A percentile compares a stretch with the other conserved stretches of the same genome.
These are phyloP conservation scores for Crocodylus rhombifer DNA, from an alignment of 2,797 vertebrate species.

Conservation along the genomic window DNA sequence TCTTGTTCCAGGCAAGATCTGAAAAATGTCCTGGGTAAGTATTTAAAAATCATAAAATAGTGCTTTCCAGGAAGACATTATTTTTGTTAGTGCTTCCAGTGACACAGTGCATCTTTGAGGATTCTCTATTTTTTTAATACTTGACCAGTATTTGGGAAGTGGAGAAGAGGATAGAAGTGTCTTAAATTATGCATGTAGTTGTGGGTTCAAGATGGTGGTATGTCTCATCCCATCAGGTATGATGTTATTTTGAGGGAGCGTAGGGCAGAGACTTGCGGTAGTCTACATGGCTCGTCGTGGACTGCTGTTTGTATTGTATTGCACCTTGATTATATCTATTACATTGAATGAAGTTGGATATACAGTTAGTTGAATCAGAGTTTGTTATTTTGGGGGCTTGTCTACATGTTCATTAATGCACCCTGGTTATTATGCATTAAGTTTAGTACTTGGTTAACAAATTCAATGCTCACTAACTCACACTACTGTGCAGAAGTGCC, in stretches of 20 bases:
- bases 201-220: no score
- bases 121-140: background rate
- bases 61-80: background rate
- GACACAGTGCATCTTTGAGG: background rate
- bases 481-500: no score
- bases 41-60: background rate
- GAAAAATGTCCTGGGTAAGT: background rate
- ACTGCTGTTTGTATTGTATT: background rate
- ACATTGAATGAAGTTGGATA: background rate
- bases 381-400: no score
- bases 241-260: background rate
- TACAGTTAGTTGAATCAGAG: no score
- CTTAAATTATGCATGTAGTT: background rate
- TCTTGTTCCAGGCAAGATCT: background rate
- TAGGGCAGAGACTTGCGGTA: background rate
- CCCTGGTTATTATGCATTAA: no score
- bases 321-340: background rate
- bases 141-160: background rate
- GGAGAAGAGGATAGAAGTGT: background rate
- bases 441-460: no score
- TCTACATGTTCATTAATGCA: no score
- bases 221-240: no score
- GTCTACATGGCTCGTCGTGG: background rate
- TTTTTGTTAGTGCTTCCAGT: background rate
- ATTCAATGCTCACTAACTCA: no score